These are phyloP conservation scores for Synanthedon formicaeformis DNA, from an alignment of 2,888 invertebrate genomes.

Conservation along the genomic window DNA sequence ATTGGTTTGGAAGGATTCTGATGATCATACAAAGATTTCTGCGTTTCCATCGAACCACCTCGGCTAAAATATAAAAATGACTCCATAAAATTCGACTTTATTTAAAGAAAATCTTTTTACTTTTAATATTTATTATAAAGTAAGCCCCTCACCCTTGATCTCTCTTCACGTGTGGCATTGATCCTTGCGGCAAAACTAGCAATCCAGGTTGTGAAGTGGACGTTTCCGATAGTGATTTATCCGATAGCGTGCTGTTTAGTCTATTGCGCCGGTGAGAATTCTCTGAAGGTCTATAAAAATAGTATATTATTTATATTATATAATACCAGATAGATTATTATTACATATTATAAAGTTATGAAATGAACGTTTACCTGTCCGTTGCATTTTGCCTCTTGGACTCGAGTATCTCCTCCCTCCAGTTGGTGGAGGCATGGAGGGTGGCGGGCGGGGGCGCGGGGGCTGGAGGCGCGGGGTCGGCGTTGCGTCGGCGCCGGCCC, in stretches of 20 bases:
- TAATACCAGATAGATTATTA: neutral
- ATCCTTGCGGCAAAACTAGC: conserved; percentile 51
- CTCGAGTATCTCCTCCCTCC: conserved; percentile 63
- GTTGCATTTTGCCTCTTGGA: conserved; percentile 41
- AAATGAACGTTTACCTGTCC: conserved; percentile 30
- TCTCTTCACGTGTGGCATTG: conserved; percentile 44
- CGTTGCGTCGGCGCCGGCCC: conserved; percentile 13
- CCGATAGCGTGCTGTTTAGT: conserved; percentile 40
- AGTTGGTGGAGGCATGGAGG: conserved; percentile 31
- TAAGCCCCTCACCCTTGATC: conserved; percentile 36
- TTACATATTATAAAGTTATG: neutral
- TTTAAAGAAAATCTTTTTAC: neutral
- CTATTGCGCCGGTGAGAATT: conserved; percentile 35
- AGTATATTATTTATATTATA: no score
- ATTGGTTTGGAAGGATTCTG: conserved; percentile 77
- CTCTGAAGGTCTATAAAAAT: conserved; percentile 31
- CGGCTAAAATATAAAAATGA: conserved; percentile 26
- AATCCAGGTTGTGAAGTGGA: conserved; percentile 47
- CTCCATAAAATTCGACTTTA: neutral
- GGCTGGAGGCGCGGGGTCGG: conserved; percentile 17
- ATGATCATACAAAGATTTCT: conserved; percentile 54
- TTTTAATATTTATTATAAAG: neutral
- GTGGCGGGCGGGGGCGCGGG: conserved; percentile 20
- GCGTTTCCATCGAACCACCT: conserved; percentile 34
- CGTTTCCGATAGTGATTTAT: conserved; percentile 42